These are phyloP conservation scores for Ctenosaura bakeri DNA, from an alignment of 2,797 vertebrate species.

Conservation along the genomic window DNA sequence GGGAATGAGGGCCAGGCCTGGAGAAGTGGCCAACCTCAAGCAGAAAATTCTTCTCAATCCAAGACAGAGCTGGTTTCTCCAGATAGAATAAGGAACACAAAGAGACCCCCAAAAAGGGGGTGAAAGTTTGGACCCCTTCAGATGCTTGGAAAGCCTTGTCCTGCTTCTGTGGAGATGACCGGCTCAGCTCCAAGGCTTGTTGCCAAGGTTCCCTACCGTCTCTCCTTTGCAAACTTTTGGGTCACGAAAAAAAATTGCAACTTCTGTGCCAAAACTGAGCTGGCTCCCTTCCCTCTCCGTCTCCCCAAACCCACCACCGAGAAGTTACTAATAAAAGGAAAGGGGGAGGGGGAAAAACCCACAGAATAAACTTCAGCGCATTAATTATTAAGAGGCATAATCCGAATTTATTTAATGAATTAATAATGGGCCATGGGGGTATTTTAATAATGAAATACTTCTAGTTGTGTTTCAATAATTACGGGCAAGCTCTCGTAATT, in stretches of 20 bases:
- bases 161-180: too few relatives aligned
- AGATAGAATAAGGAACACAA: neutral
- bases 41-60: too few relatives aligned
- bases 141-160: too few relatives aligned
- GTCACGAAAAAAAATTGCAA: neutral
- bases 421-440: slow-evolving; percentile 87
- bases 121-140: too few relatives aligned
- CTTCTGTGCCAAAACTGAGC: slow-evolving; percentile 18
- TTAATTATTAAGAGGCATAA: slow-evolving; percentile 90
- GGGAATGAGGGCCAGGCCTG: too few relatives aligned
- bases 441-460: slow-evolving; percentile 92
- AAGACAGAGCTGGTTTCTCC: neutral
- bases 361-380: slow-evolving; percentile 80
- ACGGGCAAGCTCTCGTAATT: slow-evolving; percentile 88
- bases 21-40: too few relatives aligned
- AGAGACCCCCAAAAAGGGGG: neutral
- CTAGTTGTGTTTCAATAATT: slow-evolving; percentile 91
- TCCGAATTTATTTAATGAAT: slow-evolving; percentile 92
- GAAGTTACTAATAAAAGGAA: slow-evolving; percentile 57
- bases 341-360: slow-evolving; percentile 46
- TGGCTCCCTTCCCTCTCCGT: neutral
- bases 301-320: slow-evolving; percentile 71
- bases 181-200: neutral
- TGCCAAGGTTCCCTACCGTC: too few relatives aligned
- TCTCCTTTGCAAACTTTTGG: neutral